phyloP scores from a whole-genome alignment of 64 coral and sea anemone species.

The Trachythela sp. region DNA sequence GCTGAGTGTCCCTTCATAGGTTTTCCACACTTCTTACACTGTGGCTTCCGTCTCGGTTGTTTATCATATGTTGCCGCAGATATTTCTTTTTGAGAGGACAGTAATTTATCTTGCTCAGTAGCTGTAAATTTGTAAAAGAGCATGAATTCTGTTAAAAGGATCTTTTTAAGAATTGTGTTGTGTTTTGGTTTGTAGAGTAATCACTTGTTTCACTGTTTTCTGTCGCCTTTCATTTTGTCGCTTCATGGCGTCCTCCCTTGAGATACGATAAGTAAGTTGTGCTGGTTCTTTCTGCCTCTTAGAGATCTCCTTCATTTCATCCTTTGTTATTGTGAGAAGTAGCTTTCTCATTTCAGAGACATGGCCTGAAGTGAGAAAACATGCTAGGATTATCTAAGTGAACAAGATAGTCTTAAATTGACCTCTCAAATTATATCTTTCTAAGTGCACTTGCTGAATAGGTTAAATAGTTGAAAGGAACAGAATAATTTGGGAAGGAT shows the following conservation, averaged over 20 bases:
- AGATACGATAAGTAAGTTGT: background rate
- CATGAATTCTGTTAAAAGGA: no score
- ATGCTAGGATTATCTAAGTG: no score
- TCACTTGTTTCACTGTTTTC: background rate
- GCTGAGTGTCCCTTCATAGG: background rate
- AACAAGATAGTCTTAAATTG: no score
- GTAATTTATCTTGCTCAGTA: conserved; percentile 9
- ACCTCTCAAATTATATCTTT: no score
- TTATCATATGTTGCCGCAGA: background rate
- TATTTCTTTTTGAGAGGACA: background rate
- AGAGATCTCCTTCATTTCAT: background rate
- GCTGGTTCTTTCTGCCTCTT: background rate
- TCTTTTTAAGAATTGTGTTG: background rate
- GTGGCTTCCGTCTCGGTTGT: background rate
- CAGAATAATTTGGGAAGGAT: background rate
- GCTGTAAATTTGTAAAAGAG: background rate
- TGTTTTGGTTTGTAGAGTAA: background rate
- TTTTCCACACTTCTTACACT: background rate
- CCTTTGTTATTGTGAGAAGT: background rate
- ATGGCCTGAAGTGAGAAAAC: background rate
- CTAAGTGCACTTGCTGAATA: no score
- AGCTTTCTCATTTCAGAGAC: background rate
- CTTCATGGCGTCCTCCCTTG: background rate
- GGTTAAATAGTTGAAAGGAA: no score
- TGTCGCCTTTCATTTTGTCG: background rate